Base-by-base conservation (phyloP, 2,888 invertebrate species). In the Sabatieria punctata region DNA sequence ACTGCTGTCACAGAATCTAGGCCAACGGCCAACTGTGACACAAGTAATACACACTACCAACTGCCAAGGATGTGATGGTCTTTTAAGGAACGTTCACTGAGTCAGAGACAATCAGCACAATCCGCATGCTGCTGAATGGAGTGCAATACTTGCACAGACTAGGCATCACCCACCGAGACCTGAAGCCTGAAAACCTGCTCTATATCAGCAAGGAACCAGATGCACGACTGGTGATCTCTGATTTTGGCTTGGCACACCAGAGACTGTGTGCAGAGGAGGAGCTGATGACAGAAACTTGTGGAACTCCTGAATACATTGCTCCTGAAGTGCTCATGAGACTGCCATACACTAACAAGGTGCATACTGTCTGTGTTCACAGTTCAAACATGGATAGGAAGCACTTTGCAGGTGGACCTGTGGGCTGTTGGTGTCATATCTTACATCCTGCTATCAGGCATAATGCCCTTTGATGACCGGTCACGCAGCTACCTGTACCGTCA, bases 111-210 rank as follows among this genome's bases (percentile, higher is more conserved):
- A 65, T 64, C 4, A 51, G 61, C 18, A 67, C 67, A 45, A 54
- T 70, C 37, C 54, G 56, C 33, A 70, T 70, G 70, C 65, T 73
- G 33, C 57, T 73, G 26, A 68, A 68, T 45, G 73, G 72, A 33
- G 63, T 72, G 33, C 59, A 70, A 54, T 75, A 74, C 59, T 65
- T 75, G 33, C 75, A 75, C 57, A 63, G 65, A 1, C 64, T 73
- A 50, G 72, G 73, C 15, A 72, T 76, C 22, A 69, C 74, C 13
- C 74, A 75, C 57, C 62, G 74, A 36, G 75, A 75, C 60, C 66
- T 77, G 35, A 75, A 75, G 57, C 76, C 76, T 1, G 76, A 77
- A 60, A 77, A 77, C 55, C 65, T 77, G 41, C 63, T 77, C 4
- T 77, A 75, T 56, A 71, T 73, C 54, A 70, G 70, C 46, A 70